A percentile compares a stretch with the other conserved stretches of the same genome.
Conservation (phyloP, 2,888 invertebrate genomes). For the Archips xylosteana region DNA sequence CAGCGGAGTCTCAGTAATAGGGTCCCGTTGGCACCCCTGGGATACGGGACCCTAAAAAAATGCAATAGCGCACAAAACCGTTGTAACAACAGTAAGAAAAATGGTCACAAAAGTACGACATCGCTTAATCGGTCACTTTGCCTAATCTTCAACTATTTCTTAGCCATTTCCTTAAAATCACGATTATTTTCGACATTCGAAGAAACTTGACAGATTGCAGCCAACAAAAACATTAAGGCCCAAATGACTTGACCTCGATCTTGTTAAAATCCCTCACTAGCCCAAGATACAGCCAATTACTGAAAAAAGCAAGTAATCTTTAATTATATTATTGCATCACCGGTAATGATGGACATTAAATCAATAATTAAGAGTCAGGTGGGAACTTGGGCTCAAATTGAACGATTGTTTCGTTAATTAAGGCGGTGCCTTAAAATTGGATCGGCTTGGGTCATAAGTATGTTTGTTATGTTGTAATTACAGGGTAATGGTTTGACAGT, state of each 20-base stretch:
- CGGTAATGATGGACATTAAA: constrained; percentile 46
- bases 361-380: constrained; percentile 44
- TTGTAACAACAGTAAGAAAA: not conserved
- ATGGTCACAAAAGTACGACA: not conserved
- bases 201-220: constrained; percentile 18
- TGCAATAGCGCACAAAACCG: not conserved
- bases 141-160: constrained; percentile 5
- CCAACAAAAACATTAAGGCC: constrained; percentile 47
- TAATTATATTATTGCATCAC: constrained; percentile 47
- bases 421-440: constrained; percentile 47
- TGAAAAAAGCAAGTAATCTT: constrained; percentile 52
- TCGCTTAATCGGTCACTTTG: constrained; percentile 1
- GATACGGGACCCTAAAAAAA: not conserved
- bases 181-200: constrained; percentile 22
- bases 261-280: constrained; percentile 48
- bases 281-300: constrained; percentile 49
- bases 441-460: constrained; percentile 43
- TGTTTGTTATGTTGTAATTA: constrained; percentile 44
- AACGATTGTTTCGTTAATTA: constrained; percentile 47
- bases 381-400: constrained; percentile 45
- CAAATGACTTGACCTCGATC: constrained; percentile 53
- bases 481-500: constrained; percentile 10
- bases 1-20: too few species aligned
- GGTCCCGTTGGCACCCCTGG: too few species aligned
- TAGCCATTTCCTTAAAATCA: constrained; percentile 6